Evolutionary conservation across 2,797 vertebrate species (phyloP), one percentile per base, ranked within the genome.

Genomic region (Bufotes viridis): DNA sequence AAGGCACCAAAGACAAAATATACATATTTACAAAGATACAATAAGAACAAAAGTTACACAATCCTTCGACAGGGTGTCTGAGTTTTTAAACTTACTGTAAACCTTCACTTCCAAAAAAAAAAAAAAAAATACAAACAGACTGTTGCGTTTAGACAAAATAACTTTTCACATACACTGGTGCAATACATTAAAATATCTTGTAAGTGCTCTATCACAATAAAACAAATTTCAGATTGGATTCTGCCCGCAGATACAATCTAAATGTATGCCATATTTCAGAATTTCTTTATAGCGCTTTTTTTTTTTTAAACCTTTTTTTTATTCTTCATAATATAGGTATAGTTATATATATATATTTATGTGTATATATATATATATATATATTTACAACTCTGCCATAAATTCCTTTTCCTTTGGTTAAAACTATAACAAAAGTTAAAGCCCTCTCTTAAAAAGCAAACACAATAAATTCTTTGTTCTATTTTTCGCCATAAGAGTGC

Each of bases 21-120:
- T 96, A 96, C 94, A 94, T 94, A 95, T 95, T 94, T 95, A 95
- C 94, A 95, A 93, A 95, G 94, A 92, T 92, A 95, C 92, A 94
- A 94, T 93, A 93, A 91, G 93, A 94, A 93, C 92, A 72, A 82
- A 95, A 94, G 95, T 96, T 96, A 97, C 96, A 94, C 96, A 93
- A 96, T 96, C 95, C 95, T 97, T 98, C 96, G 94, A 94, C 95
- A 96, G 96, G 88, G 96, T 97, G 96, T 96, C 94, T 91, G 90
- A 90, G 93, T 97, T 95, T 85, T 94, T 96, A 98, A 97, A 97
- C 97, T 94, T 94, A 96, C 96, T 94, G 92, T 97, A 98, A 98
- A 99, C 97, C 96, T 98, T 97, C 97, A 99, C 97, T 97, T 98
- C 95, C 96, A 96, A 96, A 95, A 95, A 95, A 95, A 97, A 98